Base-by-base conservation (phyloP, 2,797 vertebrate species). In the Psittacula echo region DNA sequence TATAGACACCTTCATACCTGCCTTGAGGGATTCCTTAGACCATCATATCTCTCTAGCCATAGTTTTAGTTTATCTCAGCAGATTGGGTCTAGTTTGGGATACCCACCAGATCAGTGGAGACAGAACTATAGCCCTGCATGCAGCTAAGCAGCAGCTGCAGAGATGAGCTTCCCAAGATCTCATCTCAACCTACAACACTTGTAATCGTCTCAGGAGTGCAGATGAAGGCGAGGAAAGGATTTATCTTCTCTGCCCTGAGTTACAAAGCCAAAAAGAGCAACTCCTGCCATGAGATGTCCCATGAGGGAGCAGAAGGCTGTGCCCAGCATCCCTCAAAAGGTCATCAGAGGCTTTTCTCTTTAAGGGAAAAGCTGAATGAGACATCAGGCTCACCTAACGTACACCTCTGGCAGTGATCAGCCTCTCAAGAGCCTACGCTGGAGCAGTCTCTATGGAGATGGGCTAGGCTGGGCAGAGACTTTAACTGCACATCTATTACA, bases 61-160 rank as follows among this genome's bases (percentile, higher is more conserved):
- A 41, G 29, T 74, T 56, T 50, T 7, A 34, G 5, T 34, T 47
- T 41, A 65, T 21, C 23, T 8, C 14, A 61, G 7, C 5, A 76
- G 9, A 9, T 2, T 12, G 18, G 11, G 7, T 32, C 21, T 50
- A 51, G n/a, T 11, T 32, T 0, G 2, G 21, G 51, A 48, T 21
- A 71, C 10, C 3, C 64, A 54, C 7, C 4, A n/a, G 37, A 20
- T 27, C 18, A 4, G 32, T 5, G 13, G 11, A 66, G 18, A 13
- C 51, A 53, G 50, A 64, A 17, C 29, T 13, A 30, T 24, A 75
- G 27, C 32, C 34, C 27, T 39, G 32, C 9, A 9, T 37, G 39
- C 10, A 34, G 12, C 54, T 27, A 20, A 47, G 5, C 30, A 58
- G 29, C 42, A 47, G 30, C 34, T 64, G 44, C 78, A 58, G 23